phyloP scores from a whole-genome alignment of 2,888 invertebrate species.

The Archips crataeganus region DNA sequence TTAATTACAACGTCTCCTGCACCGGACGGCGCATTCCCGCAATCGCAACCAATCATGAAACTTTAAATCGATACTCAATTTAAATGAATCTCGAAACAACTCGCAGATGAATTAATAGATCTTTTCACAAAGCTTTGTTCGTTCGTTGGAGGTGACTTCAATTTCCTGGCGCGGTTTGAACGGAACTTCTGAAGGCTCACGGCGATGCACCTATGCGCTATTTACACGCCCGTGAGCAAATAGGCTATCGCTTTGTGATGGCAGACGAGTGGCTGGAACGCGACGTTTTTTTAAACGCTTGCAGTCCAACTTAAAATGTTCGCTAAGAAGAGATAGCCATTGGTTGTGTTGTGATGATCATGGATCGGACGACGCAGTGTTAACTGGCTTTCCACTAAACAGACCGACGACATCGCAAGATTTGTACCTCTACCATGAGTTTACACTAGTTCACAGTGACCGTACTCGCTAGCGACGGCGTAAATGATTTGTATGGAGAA shows the following conservation, averaged over 20 bases:
- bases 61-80: constrained; percentile 80
- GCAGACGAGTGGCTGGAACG: constrained; percentile 48
- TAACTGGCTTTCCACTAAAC: no score
- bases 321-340: no score
- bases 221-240: constrained; percentile 73
- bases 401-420: no score
- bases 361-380: no score
- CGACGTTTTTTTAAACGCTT: constrained; percentile 9
- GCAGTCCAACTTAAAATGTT: no score
- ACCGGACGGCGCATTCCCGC: constrained; percentile 30
- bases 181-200: constrained; percentile 79
- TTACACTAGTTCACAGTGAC: no score
- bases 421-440: no score
- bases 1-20: constrained; percentile 38
- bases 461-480: no score
- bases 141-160: constrained; percentile 79
- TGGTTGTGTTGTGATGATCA: no score
- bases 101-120: constrained; percentile 79
- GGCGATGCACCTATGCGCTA: constrained; percentile 76
- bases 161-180: constrained; percentile 79
- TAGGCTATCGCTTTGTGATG: constrained; percentile 66
- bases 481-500: no score
- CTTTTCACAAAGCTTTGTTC: constrained; percentile 83
- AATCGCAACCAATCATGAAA: constrained; percentile 42
- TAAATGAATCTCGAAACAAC: constrained; percentile 76